Evolutionary conservation across 2,888 invertebrate species (phyloP), one percentile per base, ranked within the genome.

Genomic region (Tridacna gigas): DNA sequence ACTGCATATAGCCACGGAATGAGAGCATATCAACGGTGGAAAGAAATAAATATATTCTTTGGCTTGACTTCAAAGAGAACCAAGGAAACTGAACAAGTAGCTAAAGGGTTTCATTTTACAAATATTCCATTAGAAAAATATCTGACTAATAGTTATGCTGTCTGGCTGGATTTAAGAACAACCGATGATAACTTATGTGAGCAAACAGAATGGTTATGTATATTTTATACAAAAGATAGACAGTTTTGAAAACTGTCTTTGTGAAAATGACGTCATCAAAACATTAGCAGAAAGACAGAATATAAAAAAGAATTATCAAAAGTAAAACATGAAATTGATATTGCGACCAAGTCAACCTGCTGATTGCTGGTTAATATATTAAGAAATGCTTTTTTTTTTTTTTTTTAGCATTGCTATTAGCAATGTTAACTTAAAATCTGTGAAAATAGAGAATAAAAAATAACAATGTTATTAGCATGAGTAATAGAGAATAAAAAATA

Each of bases 1-100:
- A 69, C 79, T 88, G n/a, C n/a, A n/a, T 89, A 86, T 86, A 74
- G 48, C 69, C 86, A 89, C 77, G 83, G 88, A 28, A 79, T 89
- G 76, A 48, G 71, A 56, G 74, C 88, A 18, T 77, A 89, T 79
- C 88, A 89, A 48, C 80, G 82, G 61, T 89, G 86, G 88, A 86
- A 88, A 74, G 84, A 88, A 65, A 74, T n/a, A n/a, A 81, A 37
- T 25, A 84, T 76, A 74, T 82, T 56, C 73, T 83, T 88, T 69
- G 77, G 78, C 22, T 63, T 56, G 26, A 66, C 60, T 11, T 60
- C 74, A 26, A 81, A 80, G 26, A 25, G 80, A 37, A 60, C 75
- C 20, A 83, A 80, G 66, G 74, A 77, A 76, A 78, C 80, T 60
- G 25, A 47, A 25, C 47, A 20, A 47, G 26, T 82, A 37, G 80